Conservation (phyloP, 2,797 vertebrate species). For the Malurus leucopterus region DNA sequence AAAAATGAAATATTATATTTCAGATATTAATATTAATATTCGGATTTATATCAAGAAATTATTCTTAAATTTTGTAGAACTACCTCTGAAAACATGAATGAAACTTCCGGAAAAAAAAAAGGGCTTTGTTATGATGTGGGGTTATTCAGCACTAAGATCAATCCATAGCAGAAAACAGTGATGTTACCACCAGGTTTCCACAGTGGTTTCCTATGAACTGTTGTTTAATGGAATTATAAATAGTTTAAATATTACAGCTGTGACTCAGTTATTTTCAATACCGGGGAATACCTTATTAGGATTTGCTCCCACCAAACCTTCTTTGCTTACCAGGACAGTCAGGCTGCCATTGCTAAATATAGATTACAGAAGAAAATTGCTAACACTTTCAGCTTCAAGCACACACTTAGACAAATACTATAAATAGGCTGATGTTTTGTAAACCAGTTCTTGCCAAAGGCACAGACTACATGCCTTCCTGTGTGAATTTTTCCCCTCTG, state of each 20-base stretch:
- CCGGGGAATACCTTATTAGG: not conserved
- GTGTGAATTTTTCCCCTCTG: not conserved
- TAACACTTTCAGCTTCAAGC: slow-evolving; percentile 14
- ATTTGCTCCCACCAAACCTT: slow-evolving; percentile 20
- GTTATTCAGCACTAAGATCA: not conserved
- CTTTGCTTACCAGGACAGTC: not conserved
- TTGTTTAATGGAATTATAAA: slow-evolving; percentile 10
- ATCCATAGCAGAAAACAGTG: not conserved
- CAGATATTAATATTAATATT: not conserved
- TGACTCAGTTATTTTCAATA: slow-evolving; percentile 18
- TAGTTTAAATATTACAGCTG: not conserved
- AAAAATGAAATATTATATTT: not conserved
- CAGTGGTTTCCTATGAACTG: not conserved
- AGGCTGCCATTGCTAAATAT: not conserved
- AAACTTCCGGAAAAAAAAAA: not conserved
- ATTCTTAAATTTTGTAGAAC: not conserved
- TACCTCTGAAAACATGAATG: not conserved
- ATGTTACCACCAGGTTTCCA: not conserved
- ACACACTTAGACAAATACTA: not conserved
- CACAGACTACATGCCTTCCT: not conserved
- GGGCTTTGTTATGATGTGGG: not conserved
- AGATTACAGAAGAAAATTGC: slow-evolving; percentile 19
- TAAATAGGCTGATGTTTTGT: slow-evolving; percentile 34
- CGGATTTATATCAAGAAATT: not conserved
- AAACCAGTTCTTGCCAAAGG: not conserved